Percentiles rank a stretch among this genome's conserved stretches.
Conservation (phyloP, 2,888 invertebrate genomes). For the Bruchidius siliquastri region DNA sequence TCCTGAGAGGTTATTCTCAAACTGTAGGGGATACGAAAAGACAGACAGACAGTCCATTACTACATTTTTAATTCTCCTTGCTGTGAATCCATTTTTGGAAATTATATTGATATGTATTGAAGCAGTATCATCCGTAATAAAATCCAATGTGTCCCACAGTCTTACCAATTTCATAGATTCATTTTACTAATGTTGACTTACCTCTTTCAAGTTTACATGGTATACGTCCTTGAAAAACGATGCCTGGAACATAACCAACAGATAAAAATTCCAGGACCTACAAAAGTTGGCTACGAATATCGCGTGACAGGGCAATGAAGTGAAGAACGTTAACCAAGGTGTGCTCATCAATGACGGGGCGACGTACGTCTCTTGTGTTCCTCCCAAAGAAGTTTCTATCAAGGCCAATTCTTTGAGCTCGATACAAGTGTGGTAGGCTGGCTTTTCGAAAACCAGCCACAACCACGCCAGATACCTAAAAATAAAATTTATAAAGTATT, state of each 20-base stretch:
- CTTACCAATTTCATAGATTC: too few relatives aligned
- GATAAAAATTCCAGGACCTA: conserved; percentile 98
- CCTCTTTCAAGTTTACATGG: conserved; percentile 84
- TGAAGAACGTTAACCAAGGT: conserved; percentile 91
- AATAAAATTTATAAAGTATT: conserved; percentile 5
- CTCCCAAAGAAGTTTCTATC: conserved; percentile 89
- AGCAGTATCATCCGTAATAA: too few relatives aligned
- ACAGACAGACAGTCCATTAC: too few relatives aligned
- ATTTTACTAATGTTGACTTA: conserved; percentile 42
- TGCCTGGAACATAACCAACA: conserved; percentile 92
- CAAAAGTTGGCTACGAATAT: conserved; percentile 99
- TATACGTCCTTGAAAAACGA: conserved; percentile 90
- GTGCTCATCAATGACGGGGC: conserved; percentile 78
- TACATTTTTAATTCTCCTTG: too few relatives aligned
- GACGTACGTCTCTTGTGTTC: conserved; percentile 39
- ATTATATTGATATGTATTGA: too few relatives aligned
- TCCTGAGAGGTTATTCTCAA: too few relatives aligned
- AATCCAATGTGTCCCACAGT: too few relatives aligned
- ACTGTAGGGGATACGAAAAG: too few relatives aligned
- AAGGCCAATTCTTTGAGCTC: conserved; percentile 84
- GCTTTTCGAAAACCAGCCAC: conserved; percentile 92
- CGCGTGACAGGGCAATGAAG: conserved; percentile 95
- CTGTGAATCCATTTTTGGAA: too few relatives aligned
- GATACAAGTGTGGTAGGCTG: conserved; percentile 91
- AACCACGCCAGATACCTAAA: conserved; percentile 64